These are phyloP conservation scores for Amblyteles armatorius DNA, from an alignment of 2,888 invertebrate genomes.

Conservation along the genomic window DNA sequence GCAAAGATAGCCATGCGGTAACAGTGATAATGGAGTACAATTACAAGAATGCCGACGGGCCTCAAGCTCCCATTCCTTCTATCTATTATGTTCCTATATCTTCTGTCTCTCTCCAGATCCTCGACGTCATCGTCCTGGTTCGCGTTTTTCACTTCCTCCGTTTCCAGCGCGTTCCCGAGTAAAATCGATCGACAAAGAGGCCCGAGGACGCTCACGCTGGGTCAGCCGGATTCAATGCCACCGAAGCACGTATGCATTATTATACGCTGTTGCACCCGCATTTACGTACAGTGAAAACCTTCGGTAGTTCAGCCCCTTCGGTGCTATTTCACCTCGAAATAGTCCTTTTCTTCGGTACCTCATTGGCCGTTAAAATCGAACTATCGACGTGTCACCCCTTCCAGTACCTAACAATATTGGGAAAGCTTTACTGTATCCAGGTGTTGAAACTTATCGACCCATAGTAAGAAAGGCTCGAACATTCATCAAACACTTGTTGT, in stretches of 20 bases:
- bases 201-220: conserved; percentile 71
- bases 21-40: conserved; percentile 74
- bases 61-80: conserved; percentile 34
- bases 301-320: background rate
- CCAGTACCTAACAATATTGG: background rate
- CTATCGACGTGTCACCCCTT: background rate
- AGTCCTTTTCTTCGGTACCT: background rate
- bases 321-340: background rate
- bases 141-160: conserved; percentile 61
- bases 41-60: conserved; percentile 73
- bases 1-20: conserved; percentile 72
- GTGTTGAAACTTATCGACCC: background rate
- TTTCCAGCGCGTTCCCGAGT: conserved; percentile 45
- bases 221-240: conserved; percentile 74
- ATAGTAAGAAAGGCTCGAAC: background rate
- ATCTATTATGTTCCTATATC: conserved; percentile 21
- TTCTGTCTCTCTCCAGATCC: conserved; percentile 48
- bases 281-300: background rate
- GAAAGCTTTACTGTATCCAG: no score
- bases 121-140: conserved; percentile 62
- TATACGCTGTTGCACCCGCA: conserved; percentile 15
- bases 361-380: background rate
- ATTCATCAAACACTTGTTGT: background rate
- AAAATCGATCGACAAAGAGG: conserved; percentile 69
- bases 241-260: conserved; percentile 52